Evolutionary conservation across 2,113 vertebrate species (phyloP).

Genomic region (Lutjanus erythropterus): DNA sequence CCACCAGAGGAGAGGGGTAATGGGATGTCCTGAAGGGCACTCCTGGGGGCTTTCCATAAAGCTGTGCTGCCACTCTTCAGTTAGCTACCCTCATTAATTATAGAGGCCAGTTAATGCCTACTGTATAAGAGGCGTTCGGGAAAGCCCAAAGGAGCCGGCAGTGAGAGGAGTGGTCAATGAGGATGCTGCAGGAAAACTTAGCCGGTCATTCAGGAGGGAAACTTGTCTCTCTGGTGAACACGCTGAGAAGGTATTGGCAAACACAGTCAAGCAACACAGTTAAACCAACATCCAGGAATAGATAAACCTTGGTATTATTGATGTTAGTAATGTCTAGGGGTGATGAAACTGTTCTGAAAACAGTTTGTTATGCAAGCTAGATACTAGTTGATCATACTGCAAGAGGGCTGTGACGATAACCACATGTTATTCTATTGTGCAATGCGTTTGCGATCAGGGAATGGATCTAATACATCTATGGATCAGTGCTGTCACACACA

Average conservation of each 20-base stretch:
- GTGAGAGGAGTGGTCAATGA: constrained; percentile 56
- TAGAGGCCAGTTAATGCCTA: constrained; percentile 69
- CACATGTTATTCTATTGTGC: too few relatives aligned
- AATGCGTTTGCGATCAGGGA: too few relatives aligned
- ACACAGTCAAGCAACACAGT: background rate
- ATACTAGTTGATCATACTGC: background rate
- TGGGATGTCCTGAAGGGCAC: constrained; percentile 68
- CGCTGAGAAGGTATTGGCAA: background rate
- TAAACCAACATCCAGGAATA: background rate
- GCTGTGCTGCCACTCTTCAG: constrained; percentile 55
- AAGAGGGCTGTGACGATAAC: too few relatives aligned
- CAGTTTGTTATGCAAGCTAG: background rate
- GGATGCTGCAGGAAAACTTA: constrained; percentile 17
- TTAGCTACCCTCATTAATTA: constrained; percentile 78
- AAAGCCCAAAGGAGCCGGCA: constrained; percentile 49
- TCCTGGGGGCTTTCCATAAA: constrained; percentile 67
- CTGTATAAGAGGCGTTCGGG: constrained; percentile 54
- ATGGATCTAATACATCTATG: too few relatives aligned
- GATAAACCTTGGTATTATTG: background rate
- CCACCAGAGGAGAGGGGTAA: constrained; percentile 38
- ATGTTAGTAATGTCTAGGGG: background rate
- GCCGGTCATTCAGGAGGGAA: constrained; percentile 13
- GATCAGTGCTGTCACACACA: too few relatives aligned
- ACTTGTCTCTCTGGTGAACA: background rate
- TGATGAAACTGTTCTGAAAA: background rate